Percentiles rank a stretch among this genome's conserved stretches.
Conservation (phyloP, 1,140 invertebrate genomes). For the Polyergus mexicanus region DNA sequence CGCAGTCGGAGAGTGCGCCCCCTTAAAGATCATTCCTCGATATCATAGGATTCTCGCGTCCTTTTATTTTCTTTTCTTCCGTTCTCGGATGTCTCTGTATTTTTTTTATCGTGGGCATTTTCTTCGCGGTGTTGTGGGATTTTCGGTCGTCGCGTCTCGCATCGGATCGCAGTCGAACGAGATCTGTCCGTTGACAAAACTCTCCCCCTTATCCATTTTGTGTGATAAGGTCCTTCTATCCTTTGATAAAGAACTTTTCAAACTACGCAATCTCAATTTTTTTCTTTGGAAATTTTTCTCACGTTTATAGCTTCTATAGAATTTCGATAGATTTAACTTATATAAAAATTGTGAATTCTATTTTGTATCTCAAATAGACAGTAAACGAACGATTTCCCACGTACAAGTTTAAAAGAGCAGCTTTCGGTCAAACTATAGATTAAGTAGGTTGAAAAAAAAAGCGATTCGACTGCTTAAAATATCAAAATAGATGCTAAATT, state of each 20-base stretch:
- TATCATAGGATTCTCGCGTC: neutral
- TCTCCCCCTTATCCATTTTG: neutral
- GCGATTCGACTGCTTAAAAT: no score
- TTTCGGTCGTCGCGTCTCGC: conserved; percentile 1
- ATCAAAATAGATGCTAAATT: no score
- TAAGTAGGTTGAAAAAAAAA: no score
- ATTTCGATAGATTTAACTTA: no score
- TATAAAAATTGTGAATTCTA: no score
- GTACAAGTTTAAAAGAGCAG: no score
- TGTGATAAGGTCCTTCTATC: neutral
- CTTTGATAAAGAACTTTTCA: neutral
- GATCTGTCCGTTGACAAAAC: conserved; percentile 12
- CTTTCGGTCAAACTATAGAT: no score
- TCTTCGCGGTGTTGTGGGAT: neutral
- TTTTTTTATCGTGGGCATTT: conserved; percentile 8
- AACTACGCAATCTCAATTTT: neutral
- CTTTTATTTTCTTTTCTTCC: neutral
- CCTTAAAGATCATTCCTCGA: conserved; percentile 13
- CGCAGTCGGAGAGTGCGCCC: neutral
- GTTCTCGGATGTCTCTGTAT: neutral
- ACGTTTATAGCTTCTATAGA: no score
- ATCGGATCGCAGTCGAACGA: neutral
- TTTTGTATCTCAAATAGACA: no score
- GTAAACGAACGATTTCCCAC: no score
- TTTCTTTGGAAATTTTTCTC: no score